Evolutionary conservation across 2,113 vertebrate species (phyloP).

Genomic region (Pipra filicauda): DNA sequence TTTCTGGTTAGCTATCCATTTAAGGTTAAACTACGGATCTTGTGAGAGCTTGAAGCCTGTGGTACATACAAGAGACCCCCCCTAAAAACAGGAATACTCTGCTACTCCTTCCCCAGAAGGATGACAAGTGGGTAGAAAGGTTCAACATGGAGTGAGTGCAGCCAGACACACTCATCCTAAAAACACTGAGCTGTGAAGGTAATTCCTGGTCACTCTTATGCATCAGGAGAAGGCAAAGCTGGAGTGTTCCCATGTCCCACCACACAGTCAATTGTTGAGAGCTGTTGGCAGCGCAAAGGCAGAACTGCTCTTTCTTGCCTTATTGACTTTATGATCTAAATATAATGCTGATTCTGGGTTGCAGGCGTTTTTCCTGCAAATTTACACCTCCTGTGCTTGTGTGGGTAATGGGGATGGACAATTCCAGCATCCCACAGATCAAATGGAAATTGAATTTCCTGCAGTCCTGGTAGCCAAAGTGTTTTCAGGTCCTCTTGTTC

Average conservation of each 20-base stretch:
- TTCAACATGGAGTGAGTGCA: neutral
- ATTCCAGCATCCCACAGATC: neutral
- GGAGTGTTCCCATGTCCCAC: neutral
- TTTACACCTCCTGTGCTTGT: neutral
- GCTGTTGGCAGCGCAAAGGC: neutral
- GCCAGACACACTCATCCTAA: neutral
- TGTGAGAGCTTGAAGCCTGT: neutral
- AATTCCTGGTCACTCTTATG: neutral
- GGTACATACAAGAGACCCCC: neutral
- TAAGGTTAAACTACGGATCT: neutral
- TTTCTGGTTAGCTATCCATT: neutral
- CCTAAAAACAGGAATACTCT: neutral
- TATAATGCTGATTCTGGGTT: neutral
- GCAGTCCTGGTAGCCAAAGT: neutral
- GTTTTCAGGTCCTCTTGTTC: neutral
- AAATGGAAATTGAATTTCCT: neutral
- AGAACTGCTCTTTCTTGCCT: neutral
- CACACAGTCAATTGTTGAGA: neutral
- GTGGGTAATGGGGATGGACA: neutral
- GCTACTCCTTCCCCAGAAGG: neutral
- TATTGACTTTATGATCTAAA: neutral
- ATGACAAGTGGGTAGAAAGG: neutral
- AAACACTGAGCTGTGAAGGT: neutral
- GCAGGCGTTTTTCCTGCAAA: neutral
- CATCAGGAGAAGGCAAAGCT: neutral